A percentile compares a stretch with the other conserved stretches of the same genome.
phyloP scores from a whole-genome alignment of 2,113 vertebrate genomes.

The Sapayoa aenigma region DNA sequence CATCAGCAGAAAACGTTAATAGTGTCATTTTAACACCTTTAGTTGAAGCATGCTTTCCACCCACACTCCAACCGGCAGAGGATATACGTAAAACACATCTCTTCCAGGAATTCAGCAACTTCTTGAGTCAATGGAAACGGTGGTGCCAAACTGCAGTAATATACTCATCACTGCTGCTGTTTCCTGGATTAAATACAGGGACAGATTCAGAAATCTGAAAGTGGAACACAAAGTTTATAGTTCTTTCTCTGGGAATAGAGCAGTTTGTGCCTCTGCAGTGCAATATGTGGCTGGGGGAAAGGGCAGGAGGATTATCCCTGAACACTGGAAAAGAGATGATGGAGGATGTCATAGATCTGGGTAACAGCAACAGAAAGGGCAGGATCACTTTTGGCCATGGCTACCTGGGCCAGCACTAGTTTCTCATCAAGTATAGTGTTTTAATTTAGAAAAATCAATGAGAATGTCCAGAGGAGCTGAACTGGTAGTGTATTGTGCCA shows the following conservation, averaged over 20 bases:
- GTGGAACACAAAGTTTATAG: not conserved
- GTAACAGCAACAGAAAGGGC: not conserved
- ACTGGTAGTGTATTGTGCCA: not conserved
- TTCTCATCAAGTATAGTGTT: not conserved
- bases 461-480: not conserved
- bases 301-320: not conserved
- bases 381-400: not conserved
- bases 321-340: not conserved
- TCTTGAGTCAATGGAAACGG: not conserved
- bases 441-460: not conserved
- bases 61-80: slow-evolving; percentile 27
- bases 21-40: slow-evolving; percentile 22
- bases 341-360: not conserved
- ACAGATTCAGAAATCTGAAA: not conserved
- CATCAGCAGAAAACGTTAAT: not conserved
- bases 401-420: not conserved
- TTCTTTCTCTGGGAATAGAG: not conserved
- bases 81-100: not conserved
- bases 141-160: not conserved
- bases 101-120: not conserved
- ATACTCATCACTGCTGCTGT: not conserved
- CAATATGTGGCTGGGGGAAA: not conserved
- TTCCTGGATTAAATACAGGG: not conserved
- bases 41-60: slow-evolving; percentile 13
- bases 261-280: not conserved